Evolutionary conservation across 2,797 vertebrate genomes (phyloP).

Genomic region (Antennarius maculatus): DNA sequence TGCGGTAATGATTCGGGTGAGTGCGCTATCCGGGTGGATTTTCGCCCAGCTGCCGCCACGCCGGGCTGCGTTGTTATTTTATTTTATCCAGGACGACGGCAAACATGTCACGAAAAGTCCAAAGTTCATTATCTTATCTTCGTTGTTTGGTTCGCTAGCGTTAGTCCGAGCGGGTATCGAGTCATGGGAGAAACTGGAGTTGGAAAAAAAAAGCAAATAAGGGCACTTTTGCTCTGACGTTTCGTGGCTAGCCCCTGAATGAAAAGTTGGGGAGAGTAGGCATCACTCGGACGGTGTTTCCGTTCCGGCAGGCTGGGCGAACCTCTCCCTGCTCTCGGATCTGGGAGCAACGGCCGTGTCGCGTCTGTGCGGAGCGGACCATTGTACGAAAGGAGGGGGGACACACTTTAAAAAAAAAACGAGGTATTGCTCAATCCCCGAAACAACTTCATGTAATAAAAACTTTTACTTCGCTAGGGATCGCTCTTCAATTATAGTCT

Average conservation of each 20-base stretch:
- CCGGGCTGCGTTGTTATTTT: constrained; percentile 81
- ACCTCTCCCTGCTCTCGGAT: constrained; percentile 64
- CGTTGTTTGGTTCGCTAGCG: constrained; percentile 39
- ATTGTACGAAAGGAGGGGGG: constrained; percentile 65
- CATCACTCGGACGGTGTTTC: constrained; percentile 63
- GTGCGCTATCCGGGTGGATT: constrained; percentile 61
- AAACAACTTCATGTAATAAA: accelerated
- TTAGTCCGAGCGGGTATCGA: constrained; percentile 48
- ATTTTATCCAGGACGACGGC: constrained; percentile 76
- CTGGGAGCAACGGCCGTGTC: constrained; percentile 77
- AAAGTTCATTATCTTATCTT: constrained; percentile 85
- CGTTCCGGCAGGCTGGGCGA: constrained; percentile 71
- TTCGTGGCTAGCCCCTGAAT: constrained; percentile 65
- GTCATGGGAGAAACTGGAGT: constrained; percentile 47
- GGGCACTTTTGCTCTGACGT: constrained; percentile 23
- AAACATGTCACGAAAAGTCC: constrained; percentile 84
- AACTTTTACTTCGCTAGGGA: accelerated
- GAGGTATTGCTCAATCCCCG: constrained; percentile 1
- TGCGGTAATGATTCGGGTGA: constrained; percentile 56
- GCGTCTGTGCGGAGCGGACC: constrained; percentile 78
- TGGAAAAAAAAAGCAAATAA: constrained; percentile 11
- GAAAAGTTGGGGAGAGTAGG: constrained; percentile 68
- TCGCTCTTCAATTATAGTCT: accelerated
- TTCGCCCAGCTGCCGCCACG: constrained; percentile 84
- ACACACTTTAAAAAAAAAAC: not conserved